These are phyloP conservation scores for Marisa cornuarietis DNA, from an alignment of 1,140 invertebrate species.

Conservation along the genomic window DNA sequence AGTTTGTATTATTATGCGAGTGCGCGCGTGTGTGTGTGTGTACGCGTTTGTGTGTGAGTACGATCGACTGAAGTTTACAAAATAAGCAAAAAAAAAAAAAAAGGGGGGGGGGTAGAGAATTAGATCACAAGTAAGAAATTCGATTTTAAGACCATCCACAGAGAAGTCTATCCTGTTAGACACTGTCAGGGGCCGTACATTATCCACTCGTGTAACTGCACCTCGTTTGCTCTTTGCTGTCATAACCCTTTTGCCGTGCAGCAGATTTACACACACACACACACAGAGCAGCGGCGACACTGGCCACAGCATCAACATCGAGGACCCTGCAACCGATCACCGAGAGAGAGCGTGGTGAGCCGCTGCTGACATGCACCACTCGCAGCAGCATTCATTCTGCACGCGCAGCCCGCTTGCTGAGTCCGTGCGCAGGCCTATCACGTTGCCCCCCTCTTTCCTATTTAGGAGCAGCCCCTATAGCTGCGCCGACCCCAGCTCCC, in stretches of 20 bases:
- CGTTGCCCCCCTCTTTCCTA: slow-evolving; percentile 8
- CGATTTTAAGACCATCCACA: neutral
- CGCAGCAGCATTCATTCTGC: neutral
- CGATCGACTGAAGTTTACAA: neutral
- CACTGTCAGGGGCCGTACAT: no score
- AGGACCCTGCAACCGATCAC: neutral
- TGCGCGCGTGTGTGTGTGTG: neutral
- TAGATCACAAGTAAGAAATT: neutral
- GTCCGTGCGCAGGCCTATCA: neutral
- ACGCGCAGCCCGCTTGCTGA: neutral
- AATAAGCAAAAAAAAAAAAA: neutral
- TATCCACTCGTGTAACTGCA: neutral
- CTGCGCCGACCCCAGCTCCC: neutral
- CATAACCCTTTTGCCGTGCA: neutral
- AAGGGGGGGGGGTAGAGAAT: neutral
- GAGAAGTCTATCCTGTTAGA: neutral
- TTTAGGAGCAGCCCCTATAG: slow-evolving; percentile 5
- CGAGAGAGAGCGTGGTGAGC: neutral
- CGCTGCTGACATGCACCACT: neutral
- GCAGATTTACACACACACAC: neutral
- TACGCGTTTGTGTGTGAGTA: neutral
- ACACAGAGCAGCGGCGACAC: no score
- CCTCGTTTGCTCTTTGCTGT: neutral
- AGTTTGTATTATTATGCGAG: no score
- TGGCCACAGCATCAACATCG: neutral